These are phyloP conservation scores for Lamellibrachia luymesi DNA, from an alignment of 1,140 invertebrate genomes.

Conservation along the genomic window DNA sequence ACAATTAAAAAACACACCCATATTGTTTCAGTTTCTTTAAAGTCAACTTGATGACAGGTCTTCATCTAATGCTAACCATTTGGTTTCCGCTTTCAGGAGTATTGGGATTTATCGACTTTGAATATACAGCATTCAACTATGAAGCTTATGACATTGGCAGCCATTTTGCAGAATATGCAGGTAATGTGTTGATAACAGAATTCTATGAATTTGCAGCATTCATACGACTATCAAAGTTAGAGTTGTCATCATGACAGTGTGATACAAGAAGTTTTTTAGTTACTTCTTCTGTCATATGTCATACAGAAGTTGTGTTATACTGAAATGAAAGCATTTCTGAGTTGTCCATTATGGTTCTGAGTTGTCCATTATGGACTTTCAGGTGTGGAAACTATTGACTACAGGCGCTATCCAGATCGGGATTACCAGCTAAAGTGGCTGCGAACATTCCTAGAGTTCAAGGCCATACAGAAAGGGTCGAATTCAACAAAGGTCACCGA, in stretches of 20 bases:
- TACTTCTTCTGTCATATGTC: too few species aligned
- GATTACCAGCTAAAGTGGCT: neutral
- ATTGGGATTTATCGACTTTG: constrained; percentile 95
- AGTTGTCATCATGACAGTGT: neutral
- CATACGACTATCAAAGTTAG: too few species aligned
- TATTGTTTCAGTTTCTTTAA: too few species aligned
- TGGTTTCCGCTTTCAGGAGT: constrained; percentile 49
- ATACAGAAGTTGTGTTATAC: too few species aligned
- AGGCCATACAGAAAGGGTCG: neutral
- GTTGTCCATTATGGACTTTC: neutral
- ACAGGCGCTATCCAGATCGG: neutral
- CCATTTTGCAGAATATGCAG: constrained; percentile 96
- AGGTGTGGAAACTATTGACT: neutral
- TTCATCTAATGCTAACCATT: neutral
- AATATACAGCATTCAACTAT: constrained; percentile 92
- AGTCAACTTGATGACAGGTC: too few species aligned
- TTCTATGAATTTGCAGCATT: neutral
- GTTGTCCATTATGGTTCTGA: neutral
- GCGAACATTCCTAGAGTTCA: neutral
- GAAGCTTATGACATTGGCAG: constrained; percentile 96
- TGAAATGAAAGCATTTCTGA: too few species aligned
- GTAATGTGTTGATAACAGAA: constrained; percentile 60
- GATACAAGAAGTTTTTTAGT: too few species aligned
- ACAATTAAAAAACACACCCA: too few species aligned
- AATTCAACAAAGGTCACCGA: neutral